Evolutionary conservation across 2,797 vertebrate genomes (phyloP), one percentile per base, ranked within the genome.

Genomic region (Sebastiscus tertius): DNA sequence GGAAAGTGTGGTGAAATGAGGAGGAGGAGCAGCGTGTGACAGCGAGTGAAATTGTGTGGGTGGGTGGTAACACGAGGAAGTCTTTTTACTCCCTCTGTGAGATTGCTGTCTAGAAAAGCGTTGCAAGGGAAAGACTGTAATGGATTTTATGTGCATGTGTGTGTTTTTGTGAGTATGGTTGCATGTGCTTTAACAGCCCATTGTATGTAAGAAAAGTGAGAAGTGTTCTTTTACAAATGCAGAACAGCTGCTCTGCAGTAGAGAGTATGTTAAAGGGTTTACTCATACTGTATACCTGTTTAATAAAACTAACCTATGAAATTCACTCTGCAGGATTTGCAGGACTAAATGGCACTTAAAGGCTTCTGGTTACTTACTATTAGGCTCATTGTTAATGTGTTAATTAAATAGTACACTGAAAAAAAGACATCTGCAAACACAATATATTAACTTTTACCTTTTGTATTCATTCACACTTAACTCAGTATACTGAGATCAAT

Each of bases 1-100:
- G 16, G 68, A 73, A 79, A n/a, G 54, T 83, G 64, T 67, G 76
- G 52, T 27, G 71, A 77, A 66, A 78, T 54, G 39, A 61, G 65
- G 67, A 68, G 72, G 65, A 75, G 69, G 33, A 77, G 54, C 60
- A 73, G 62, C 8, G 5, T 68, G 75, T 70, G 73, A 81, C 67
- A 76, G 12, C n/a, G 18, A 63, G 54, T 59, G 64, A 65, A 61
- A 54, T 56, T 59, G 62, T 78, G 64, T 79, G 67, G 62, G 69
- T 79, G 69, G 76, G 29, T 42, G 33, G 18, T 58, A 63, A 55
- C 26, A 69, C 3, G n/a, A 71, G 8, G 10, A 63, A 52, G 33
- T 42, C n/a, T 64, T 55, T 73, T 77, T 62, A 73, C 60, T 83
- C 33, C 10, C 22, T 67, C 27, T 46, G 49, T 68, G 64, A 24